Percentiles rank a stretch among this genome's conserved stretches.
phyloP scores from a whole-genome alignment of 2,797 vertebrate genomes.

The Gymnothorax reevesii region DNA sequence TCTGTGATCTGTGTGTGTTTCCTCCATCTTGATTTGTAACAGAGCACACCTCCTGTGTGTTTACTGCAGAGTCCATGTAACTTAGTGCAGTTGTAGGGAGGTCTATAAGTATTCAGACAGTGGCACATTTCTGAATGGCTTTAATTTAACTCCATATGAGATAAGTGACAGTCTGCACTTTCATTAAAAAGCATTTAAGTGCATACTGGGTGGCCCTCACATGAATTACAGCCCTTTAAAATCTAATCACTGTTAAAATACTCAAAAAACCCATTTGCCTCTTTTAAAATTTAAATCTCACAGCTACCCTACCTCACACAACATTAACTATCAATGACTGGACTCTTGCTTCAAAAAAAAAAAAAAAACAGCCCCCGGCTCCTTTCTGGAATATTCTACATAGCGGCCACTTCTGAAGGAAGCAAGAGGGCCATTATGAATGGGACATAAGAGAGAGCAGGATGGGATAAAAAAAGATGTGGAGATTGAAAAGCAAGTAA shows the following conservation, averaged over 20 bases:
- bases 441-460: constrained; percentile 12
- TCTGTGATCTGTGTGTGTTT: too few relatives aligned
- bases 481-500: constrained; percentile 40
- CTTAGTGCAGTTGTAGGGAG: too few relatives aligned
- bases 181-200: too few relatives aligned
- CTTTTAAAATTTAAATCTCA: neutral
- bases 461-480: neutral
- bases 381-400: neutral
- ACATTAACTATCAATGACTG: constrained; percentile 2
- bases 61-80: neutral
- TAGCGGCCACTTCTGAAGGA: constrained; percentile 1
- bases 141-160: too few relatives aligned
- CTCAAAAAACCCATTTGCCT: too few relatives aligned
- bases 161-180: too few relatives aligned
- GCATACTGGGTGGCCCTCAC: too few relatives aligned
- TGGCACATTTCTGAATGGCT: too few relatives aligned
- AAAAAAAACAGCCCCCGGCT: neutral
- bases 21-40: too few relatives aligned
- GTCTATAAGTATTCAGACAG: too few relatives aligned
- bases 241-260: too few relatives aligned
- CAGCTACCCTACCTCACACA: neutral
- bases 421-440: constrained; percentile 17
- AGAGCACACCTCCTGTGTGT: neutral
- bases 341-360: constrained; percentile 12
- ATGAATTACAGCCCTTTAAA: too few relatives aligned